Conservation (phyloP, 35 echinoderm and acorn worm genomes). For the Lytechinus pictus region DNA sequence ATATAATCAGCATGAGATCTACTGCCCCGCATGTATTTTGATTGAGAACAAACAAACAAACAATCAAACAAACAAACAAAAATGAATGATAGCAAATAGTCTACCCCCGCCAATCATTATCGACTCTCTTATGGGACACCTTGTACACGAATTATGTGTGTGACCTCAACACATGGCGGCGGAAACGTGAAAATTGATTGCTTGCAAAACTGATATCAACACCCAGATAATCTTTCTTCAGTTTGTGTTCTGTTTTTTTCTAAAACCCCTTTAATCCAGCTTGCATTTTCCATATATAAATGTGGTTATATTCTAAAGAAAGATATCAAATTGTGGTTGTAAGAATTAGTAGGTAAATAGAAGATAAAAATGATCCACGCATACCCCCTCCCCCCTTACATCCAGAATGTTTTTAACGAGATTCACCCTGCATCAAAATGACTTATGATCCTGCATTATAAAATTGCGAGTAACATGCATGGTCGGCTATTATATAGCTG, state of each 20-base stretch:
- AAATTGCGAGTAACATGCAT: no score
- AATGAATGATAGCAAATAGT: neutral
- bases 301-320: neutral
- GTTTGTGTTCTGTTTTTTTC: neutral
- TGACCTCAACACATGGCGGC: neutral
- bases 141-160: neutral
- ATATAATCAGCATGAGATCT: neutral
- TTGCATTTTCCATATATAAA: neutral
- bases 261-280: neutral
- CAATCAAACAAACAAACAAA: neutral
- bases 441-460: no score
- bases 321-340: neutral
- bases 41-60: neutral
- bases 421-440: no score
- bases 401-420: no score
- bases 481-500: no score
- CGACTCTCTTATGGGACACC: neutral
- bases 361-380: neutral
- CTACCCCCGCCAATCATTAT: neutral
- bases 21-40: neutral
- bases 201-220: neutral
- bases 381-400: neutral
- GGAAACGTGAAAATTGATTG: neutral
- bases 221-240: neutral
- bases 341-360: neutral